Conservation (phyloP, 2,888 invertebrate genomes). For the Neelides folsomi region DNA sequence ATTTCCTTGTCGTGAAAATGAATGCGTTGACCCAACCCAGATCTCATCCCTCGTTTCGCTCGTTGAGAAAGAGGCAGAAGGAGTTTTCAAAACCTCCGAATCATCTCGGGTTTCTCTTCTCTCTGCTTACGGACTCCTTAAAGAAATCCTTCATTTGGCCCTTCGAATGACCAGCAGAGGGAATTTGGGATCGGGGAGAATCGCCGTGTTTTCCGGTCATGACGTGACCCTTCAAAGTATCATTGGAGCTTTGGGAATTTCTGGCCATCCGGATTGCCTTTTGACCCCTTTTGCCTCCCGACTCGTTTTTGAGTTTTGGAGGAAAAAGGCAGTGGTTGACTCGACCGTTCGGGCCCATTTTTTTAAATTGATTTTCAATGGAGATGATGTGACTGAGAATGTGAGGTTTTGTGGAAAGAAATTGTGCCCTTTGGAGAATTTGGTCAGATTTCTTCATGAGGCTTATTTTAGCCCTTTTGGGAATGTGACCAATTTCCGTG, state of each 20-base stretch:
- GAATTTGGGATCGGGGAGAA: slow-evolving; percentile 36
- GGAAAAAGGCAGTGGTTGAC: slow-evolving; percentile 39
- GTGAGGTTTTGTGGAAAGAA: slow-evolving; percentile 61
- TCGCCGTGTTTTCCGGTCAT: slow-evolving; percentile 77
- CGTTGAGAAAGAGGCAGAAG: slow-evolving; percentile 55
- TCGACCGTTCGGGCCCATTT: slow-evolving; percentile 45
- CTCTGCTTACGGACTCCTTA: slow-evolving; percentile 29
- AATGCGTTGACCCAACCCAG: slow-evolving; percentile 56
- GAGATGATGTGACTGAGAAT: slow-evolving; percentile 67
- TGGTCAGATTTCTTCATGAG: slow-evolving; percentile 72
- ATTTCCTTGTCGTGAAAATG: slow-evolving; percentile 47
- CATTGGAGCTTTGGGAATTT: slow-evolving; percentile 61
- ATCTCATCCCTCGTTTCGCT: slow-evolving; percentile 66
- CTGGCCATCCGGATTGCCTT: slow-evolving; percentile 42
- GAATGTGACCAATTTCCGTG: slow-evolving; percentile 75
- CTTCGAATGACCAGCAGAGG: slow-evolving; percentile 18
- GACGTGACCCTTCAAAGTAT: slow-evolving; percentile 79
- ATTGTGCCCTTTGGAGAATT: slow-evolving; percentile 72
- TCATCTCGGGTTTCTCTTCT: slow-evolving; percentile 26
- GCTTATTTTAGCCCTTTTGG: slow-evolving; percentile 63
- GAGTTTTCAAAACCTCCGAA: slow-evolving; percentile 19
- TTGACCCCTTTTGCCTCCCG: slow-evolving; percentile 75
- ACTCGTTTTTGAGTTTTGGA: slow-evolving; percentile 75
- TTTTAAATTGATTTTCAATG: slow-evolving; percentile 71
- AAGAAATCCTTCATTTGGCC: slow-evolving; percentile 29